Base-by-base conservation (phyloP, 2,797 vertebrate genomes). In the Muraenolepis orangiensis region DNA sequence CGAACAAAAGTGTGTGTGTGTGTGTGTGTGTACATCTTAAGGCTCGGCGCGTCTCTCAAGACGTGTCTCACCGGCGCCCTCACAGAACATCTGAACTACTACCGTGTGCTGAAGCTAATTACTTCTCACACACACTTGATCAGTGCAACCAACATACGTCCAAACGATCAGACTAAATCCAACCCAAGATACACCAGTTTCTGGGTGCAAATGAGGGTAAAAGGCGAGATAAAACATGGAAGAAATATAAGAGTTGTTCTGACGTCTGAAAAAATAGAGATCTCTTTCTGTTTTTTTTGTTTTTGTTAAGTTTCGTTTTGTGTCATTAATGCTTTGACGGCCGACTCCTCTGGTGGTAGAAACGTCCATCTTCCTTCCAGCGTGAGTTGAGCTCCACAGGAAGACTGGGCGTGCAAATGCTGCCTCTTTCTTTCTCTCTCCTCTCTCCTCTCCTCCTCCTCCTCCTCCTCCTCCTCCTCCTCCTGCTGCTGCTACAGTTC, bases 401-500 rank as follows among this genome's bases (percentile, higher is more conserved):
- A 85, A 84, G 85, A 80, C 79, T 78, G 74, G 69, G 73, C n/a
- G n/a, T 76, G 36, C 32, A 34, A 34, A 38, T 10, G 7, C 36
- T 6, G 36, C 36, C 36, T 38, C 36, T 12, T 11, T 10, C 11
- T 10, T 10, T 38, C 36, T 10, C 11, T 11, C 36, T 38, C 36
- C 36, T 38, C 36, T 10, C 11, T 10, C 36, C 11, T 11, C 36
- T 38, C 36, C 57, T 78, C 80, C 87, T 80, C 74, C 80, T 76
- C 82, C 75, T 79, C 84, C 74, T 85, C 4, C 40, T 75, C 69
- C 30, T 78, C 72, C 83, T 76, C 82, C 75, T 79, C 84, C 74
- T 85, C 4, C 40, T 75, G 69, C 30, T 78, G 72, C 83, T n/a
- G n/a, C 91, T 99, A 99, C 90, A 99, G 96, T 91, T 99, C 98